Base-by-base conservation (phyloP, 2,888 invertebrate species). In the Hipparchia semele region DNA sequence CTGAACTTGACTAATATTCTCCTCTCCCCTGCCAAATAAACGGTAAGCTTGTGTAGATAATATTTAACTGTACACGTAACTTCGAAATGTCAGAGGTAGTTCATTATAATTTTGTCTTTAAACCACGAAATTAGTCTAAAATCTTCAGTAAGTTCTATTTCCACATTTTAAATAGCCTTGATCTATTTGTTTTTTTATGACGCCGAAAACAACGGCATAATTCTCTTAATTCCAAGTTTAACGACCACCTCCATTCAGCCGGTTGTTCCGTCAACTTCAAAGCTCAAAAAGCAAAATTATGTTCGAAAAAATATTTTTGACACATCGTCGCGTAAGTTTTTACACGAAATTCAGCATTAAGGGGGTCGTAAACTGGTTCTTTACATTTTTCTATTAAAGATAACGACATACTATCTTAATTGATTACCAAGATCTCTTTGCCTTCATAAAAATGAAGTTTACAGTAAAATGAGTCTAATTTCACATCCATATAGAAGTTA, bases 281-380 rank as follows among this genome's bases (percentile, higher is more conserved):
- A 71, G 56, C n/a, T 56, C 13, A 13, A 33, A 59, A 58, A 59
- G 13, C 5, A 56, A 46, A 60, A 53, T 53, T n/a, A 59, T 60
- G 12, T 49, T 73, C 71, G 67, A 71, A 74, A 65, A 49, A 6
- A 6, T 65, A 78, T 65, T 79, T 79, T 80, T 76, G 80, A 78
- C 76, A 79, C 62, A 58, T 70, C 51, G 58, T 53, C 54, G 6
- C 62, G 53, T 51, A 49, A 49, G 9, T 51, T 68, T 75, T 73
- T 71, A 75, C 66, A 78, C 49, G 33, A 33, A 75, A 79, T 80
- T 81, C 81, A 81, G 83, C 84, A 83, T 86, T 65, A 65, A 6
- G 33, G 65, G 53, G 53, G 12, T 53, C 65, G 53, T 65, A 53
- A 65, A 65, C 12, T 33, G 23, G 1, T 13, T 49, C 45, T 49